These are phyloP conservation scores for human (Homo sapiens) DNA, from an alignment of 2,113 vertebrate genomes.

Conservation along the genomic window GRCh38 chr17:56093501-56094000, in stretches of 20 bases:
- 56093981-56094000: background rate
- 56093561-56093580: background rate
- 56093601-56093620: background rate
- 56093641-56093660: background rate
- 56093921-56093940: background rate
- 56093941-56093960: background rate
- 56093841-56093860: background rate
- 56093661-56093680: background rate
- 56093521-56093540: background rate
- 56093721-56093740: background rate
- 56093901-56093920: conserved; percentile 1
- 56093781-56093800: background rate
- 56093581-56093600: background rate
- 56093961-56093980: background rate
- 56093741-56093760: background rate
- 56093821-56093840: background rate
- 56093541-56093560: background rate
- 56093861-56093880: background rate
- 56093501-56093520: background rate
- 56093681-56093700: background rate
- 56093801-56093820: background rate
- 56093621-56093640: background rate
- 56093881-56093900: background rate
- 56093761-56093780: background rate
- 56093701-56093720: background rate